phyloP scores from a whole-genome alignment of 2,888 invertebrate species.

The Teleogryllus oceanicus region DNA sequence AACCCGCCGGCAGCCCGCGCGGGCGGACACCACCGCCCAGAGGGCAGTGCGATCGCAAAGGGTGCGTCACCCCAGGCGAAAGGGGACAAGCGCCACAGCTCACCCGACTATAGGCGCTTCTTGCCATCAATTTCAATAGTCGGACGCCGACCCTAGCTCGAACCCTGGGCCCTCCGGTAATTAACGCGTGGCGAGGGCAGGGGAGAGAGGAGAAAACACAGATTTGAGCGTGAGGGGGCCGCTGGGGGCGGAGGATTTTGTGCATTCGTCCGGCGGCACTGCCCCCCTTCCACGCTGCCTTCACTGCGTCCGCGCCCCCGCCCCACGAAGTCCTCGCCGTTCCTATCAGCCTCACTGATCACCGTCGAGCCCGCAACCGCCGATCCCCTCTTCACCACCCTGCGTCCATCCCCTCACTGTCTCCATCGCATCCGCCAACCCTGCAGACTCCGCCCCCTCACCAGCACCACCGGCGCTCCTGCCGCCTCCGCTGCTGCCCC shows the following conservation, averaged over 20 bases:
- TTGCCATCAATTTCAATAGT: background rate
- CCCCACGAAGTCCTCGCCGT: too few species aligned
- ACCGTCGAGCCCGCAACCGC: too few species aligned
- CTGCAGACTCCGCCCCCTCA: too few species aligned
- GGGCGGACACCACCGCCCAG: too few species aligned
- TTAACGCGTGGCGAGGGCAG: background rate
- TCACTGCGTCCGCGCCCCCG: background rate
- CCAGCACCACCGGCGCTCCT: rapidly evolving
- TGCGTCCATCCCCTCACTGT: too few species aligned
- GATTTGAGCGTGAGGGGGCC: background rate
- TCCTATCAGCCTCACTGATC: too few species aligned
- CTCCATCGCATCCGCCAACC: too few species aligned
- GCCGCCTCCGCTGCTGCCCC: too few species aligned
- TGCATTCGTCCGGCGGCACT: background rate
- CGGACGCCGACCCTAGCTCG: background rate
- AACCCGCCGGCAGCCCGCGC: too few species aligned
- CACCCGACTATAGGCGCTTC: background rate
- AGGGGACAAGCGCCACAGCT: background rate
- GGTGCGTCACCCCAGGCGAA: background rate
- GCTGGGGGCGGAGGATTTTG: background rate
- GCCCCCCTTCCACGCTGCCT: background rate
- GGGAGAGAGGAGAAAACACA: background rate
- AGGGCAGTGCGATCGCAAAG: too few species aligned
- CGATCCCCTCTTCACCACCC: too few species aligned
- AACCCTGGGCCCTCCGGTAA: background rate